Conservation (phyloP, 2,888 invertebrate genomes). For the Hypsopygia costalis region DNA sequence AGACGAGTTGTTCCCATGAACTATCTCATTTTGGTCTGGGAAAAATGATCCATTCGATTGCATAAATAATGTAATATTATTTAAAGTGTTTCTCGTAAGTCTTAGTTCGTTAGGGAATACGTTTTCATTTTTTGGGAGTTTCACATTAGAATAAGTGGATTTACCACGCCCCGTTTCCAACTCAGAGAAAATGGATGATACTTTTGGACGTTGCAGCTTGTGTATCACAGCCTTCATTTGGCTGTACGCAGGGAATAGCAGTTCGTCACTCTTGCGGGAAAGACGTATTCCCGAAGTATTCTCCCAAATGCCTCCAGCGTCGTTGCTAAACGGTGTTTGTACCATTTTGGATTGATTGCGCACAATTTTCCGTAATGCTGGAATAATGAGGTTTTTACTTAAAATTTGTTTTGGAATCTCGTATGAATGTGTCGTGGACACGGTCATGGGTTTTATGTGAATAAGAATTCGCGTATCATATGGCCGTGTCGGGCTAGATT, state of each 20-base stretch:
- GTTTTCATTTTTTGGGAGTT: conserved; percentile 25
- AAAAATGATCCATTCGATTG: conserved; percentile 17
- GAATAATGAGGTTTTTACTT: conserved; percentile 16
- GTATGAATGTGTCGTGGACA: no score
- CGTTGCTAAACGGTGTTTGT: conserved; percentile 54
- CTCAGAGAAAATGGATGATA: conserved; percentile 44
- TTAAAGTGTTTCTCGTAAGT: conserved; percentile 33
- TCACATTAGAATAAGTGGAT: conserved; percentile 33
- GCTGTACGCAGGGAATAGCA: conserved; percentile 33
- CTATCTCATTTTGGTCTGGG: conserved; percentile 14
- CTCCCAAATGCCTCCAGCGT: conserved; percentile 25
- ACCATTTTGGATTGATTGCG: conserved; percentile 69
- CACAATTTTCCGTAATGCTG: conserved; percentile 67
- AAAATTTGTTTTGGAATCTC: no score
- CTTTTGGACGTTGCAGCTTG: conserved; percentile 43
- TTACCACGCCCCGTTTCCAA: conserved; percentile 36
- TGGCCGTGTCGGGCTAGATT: no score
- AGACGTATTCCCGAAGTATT: conserved; percentile 17
- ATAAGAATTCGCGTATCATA: no score
- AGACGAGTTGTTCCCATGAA: conserved; percentile 18
- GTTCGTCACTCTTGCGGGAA: conserved; percentile 22
- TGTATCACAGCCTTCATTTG: conserved; percentile 42
- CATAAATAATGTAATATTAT: conserved; percentile 22
- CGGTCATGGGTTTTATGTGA: no score
- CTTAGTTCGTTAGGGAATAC: conserved; percentile 34